Evolutionary conservation across 2,797 vertebrate genomes (phyloP), one percentile per base, ranked within the genome.

Genomic region (Taenioides sp.): DNA sequence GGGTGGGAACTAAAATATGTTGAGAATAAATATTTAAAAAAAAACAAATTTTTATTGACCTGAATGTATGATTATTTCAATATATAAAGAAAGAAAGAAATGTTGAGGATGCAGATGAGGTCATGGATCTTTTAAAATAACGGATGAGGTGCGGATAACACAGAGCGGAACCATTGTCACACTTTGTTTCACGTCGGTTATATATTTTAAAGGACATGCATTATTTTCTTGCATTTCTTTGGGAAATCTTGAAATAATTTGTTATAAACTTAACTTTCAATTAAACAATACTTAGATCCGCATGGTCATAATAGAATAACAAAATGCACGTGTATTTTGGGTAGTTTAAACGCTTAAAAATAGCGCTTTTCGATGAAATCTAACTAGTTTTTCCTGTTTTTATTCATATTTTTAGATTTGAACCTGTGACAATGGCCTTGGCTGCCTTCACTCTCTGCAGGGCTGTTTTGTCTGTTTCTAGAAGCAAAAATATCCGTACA

Each of bases 391-490:
- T 10, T 10, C 18, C 31, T n/a, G 60, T 62, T 62, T 60, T 60
- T 5, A 60, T 37, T 2, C 2, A 31, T 64, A 2, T 20, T 47
- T 43, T 22, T 2, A 7, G 3, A 43, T 4, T 20, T 65, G 43
- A 16, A 0, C 0, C 2, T 0, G 92, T 91, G 91, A 25, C 4
- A 0, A 92, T 92, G 92, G 71, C 60, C 0, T 9, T 54, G 2
- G n/a, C n/a, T n/a, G n/a, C n/a, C n/a, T 9, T 81, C 0, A 23
- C 62, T 0, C 81, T 73, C 55, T 78, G 49, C 66, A 80, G 82
- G 31, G 70, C 71, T 62, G 61, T 83, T 1, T 16, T 74, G 17
- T 63, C 65, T 3, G 20, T 65, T 18, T n/a, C 77, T 22, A 55
- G 34, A 3, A 61, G 64, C 0, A 83, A 70, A 66, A 14, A 50